phyloP scores from a whole-genome alignment of 2,888 invertebrate genomes.

The Oxyscelio sp. region DNA sequence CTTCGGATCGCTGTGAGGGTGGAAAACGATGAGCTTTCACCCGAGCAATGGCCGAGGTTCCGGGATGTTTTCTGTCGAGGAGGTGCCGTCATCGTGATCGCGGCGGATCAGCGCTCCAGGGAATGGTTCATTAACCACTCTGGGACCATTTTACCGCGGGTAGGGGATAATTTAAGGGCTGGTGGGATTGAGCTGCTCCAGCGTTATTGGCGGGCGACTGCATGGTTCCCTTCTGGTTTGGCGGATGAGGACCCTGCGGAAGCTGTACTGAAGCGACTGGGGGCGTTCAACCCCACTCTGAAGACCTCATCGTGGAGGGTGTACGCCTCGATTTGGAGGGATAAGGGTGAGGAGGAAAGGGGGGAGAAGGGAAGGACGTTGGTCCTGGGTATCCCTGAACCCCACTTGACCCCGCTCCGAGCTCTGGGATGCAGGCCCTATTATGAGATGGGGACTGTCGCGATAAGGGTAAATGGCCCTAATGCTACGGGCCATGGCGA shows the following conservation, averaged over 20 bases:
- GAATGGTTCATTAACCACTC: not conserved
- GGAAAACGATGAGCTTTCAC: not conserved
- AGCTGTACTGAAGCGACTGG: not conserved
- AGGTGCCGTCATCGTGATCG: not conserved
- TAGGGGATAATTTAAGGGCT: not conserved
- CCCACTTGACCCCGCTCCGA: too few relatives aligned
- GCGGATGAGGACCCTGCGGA: not conserved
- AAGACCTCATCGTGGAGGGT: not conserved
- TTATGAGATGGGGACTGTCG: too few relatives aligned
- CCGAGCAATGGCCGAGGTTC: slow-evolving; percentile 1
- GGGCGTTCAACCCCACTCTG: not conserved
- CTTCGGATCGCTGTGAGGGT: not conserved
- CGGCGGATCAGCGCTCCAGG: not conserved
- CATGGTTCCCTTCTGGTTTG: not conserved
- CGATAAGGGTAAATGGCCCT: too few relatives aligned
- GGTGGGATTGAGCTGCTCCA: not conserved
- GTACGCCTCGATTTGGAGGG: not conserved
- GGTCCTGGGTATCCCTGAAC: not conserved
- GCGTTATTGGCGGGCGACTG: not conserved
- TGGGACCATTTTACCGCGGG: not conserved
- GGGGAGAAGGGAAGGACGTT: not conserved
- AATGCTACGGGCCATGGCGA: too few relatives aligned
- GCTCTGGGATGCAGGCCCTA: too few relatives aligned
- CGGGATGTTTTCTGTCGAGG: not conserved
- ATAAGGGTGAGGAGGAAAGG: too few relatives aligned